Base-by-base conservation (phyloP, 2,888 invertebrate genomes). In the Globia sparganii region DNA sequence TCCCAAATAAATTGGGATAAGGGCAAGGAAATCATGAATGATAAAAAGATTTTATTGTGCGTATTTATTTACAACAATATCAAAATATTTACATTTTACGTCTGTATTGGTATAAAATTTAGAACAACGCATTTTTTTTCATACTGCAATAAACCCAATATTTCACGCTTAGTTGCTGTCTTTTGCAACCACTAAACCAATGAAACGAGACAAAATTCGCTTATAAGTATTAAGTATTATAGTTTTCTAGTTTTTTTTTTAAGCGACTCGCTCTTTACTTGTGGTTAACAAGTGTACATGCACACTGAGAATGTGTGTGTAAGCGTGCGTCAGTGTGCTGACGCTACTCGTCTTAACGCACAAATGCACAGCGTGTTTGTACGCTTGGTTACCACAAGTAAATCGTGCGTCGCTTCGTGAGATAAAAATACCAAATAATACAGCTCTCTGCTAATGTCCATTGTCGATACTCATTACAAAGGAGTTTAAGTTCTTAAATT, bases 401-500 rank as follows among this genome's bases (percentile, higher is more conserved):
- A 53, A n/a, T 11, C 4, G 53, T 9, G 53, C n/a, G 11, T n/a
- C 53, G 4, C 4, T 53, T 11, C 53, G 11, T 9, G 53, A 25
- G 53, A 25, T 53, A n/a, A 53, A 53, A 11, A n/a, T 53, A 53
- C 5, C 11, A 46, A 71, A 62, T 34, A 43, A 59, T 31, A 25
- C 11, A 37, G 4, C 8, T 58, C 31, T 43, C n/a, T 58, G 21
- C 2, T 4, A n/a, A 46, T 25, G 49, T 18, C 6, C 18, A 2
- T 46, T 13, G 46, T 11, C 15, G 11, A 25, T 58, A 28, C 31
- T 25, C 18, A n/a, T 21, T 25, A 4, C 21, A 37, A 65, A 72
- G 0, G 1, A 1, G 13, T 34, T 11, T 89, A 98, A 2, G 98
- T 97, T 84, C 98, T 97, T 86, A 99, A 96, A 95, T 98, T 98